phyloP scores from a whole-genome alignment of 1,140 invertebrate species.

The Bombyx mori region DNA sequence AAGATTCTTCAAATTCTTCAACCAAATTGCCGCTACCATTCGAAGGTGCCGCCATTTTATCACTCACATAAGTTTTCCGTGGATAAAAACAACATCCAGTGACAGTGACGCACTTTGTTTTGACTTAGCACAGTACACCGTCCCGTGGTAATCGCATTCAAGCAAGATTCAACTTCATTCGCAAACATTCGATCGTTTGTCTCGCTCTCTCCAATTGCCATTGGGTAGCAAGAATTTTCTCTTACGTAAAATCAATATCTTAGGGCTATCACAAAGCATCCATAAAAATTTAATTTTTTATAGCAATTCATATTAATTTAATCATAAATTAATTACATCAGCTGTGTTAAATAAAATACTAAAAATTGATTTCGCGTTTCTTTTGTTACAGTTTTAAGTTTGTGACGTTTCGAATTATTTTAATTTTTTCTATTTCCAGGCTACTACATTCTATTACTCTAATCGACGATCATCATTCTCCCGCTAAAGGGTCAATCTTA shows the following conservation, averaged over 20 bases:
- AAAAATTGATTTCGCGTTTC: too few species aligned
- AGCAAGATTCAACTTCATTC: constrained; percentile 8
- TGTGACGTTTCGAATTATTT: too few species aligned
- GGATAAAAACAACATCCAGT: too few species aligned
- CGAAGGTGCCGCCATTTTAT: constrained; percentile 80
- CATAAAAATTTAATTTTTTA: not conserved
- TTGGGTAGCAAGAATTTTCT: not conserved
- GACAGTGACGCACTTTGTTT: constrained; percentile 1
- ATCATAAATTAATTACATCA: not conserved
- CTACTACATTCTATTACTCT: too few species aligned
- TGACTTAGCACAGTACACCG: not conserved
- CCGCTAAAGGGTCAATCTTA: too few species aligned
- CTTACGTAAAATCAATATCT: constrained; percentile 16
- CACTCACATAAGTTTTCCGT: constrained; percentile 7
- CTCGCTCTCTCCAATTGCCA: constrained; percentile 5
- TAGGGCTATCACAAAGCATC: constrained; percentile 10
- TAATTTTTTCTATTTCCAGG: too few species aligned
- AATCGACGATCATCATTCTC: too few species aligned
- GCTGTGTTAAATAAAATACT: too few species aligned
- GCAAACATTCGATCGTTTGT: constrained; percentile 10
- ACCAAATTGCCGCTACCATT: constrained; percentile 86
- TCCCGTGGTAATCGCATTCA: too few species aligned
- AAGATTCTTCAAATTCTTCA: constrained; percentile 89
- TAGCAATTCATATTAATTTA: not conserved
- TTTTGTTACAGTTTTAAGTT: too few species aligned